Base-by-base conservation (phyloP, 2,888 invertebrate species). In the Dicyrtoma fusca region DNA sequence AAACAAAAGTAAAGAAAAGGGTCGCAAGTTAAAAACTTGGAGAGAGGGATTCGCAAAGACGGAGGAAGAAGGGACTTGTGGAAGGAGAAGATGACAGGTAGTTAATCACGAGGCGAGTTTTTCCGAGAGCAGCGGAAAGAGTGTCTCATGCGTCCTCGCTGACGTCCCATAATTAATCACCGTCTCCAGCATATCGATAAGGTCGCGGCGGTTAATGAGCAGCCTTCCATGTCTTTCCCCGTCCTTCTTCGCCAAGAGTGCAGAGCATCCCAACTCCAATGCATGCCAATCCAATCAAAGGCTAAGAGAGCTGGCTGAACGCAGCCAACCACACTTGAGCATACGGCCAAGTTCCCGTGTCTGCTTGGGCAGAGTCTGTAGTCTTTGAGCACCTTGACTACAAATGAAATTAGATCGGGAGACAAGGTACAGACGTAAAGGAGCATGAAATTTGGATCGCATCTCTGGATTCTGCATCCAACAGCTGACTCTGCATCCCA, bases 161-260 rank as follows among this genome's bases (percentile, higher is more conserved):
- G 79, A 77, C 77, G 75, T 73, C 70, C 69, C 73, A 76, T 79
- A 79, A 79, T 79, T 79, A 79, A 79, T 79, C 79, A 77, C 75
- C 74, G 34, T 55, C 71, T 44, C 55, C n/a, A 21, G 26, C 47
- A 66, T 49, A 51, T 65, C 51, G 65, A 66, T 66, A 53, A 53
- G 66, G 53, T 66, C 65, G 34, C 53, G n/a, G 47, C 44, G 23
- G 53, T 53, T 66, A 66, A 66, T 66, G 66, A 66, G 69, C n/a
- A 21, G 69, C 45, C 62, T 26, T 64, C 21, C 19, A 5, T 6
- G 57, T 57, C n/a, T n/a, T n/a, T n/a, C n/a, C n/a, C n/a, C n/a
- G n/a, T n/a, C n/a, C n/a, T n/a, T n/a, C n/a, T n/a, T n/a, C n/a
- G n/a, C n/a, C n/a, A n/a, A n/a, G n/a, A n/a, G n/a, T n/a, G 21